These are phyloP conservation scores for Turritopsis dohrnii DNA, from an alignment of 30 jellyfish, hydroid and myxozoan species.

Conservation along the genomic window DNA sequence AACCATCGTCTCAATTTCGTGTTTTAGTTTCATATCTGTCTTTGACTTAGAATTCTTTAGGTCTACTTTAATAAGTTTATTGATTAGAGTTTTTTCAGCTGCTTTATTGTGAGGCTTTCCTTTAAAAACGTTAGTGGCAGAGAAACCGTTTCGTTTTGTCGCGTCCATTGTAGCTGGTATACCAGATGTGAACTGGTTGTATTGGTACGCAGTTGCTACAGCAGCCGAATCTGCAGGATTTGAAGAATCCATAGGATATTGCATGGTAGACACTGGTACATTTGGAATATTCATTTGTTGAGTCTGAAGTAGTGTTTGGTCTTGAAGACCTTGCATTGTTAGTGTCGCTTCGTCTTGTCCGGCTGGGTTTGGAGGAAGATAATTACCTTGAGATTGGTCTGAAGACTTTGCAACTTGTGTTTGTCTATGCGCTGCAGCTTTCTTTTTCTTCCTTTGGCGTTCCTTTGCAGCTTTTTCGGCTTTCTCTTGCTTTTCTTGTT, in stretches of 20 bases:
- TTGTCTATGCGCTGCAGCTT: constrained; percentile 12
- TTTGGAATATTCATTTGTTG: neutral
- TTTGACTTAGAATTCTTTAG: constrained; percentile 13
- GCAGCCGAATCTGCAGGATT: neutral
- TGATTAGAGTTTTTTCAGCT: constrained; percentile 22
- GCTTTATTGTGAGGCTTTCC: constrained; percentile 12
- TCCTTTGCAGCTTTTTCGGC: constrained; percentile 18
- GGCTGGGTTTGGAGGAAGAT: constrained; percentile 19
- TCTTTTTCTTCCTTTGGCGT: constrained; percentile 15
- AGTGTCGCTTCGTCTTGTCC: constrained; percentile 4
- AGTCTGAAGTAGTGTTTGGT: neutral
- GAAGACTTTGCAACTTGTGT: constrained; percentile 14
- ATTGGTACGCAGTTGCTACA: neutral
- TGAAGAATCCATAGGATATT: constrained; percentile 1
- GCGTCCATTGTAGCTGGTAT: neutral
- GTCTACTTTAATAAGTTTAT: constrained; percentile 6
- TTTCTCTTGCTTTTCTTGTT: constrained; percentile 25
- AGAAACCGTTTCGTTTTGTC: neutral
- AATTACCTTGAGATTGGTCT: constrained; percentile 18
- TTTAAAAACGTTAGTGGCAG: neutral
- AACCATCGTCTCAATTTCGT: constrained; percentile 37
- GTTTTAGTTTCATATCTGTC: constrained; percentile 27
- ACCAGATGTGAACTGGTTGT: neutral
- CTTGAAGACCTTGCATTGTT: constrained; percentile 12
- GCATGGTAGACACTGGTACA: neutral